Evolutionary conservation across 1,140 invertebrate species (phyloP), one percentile per base, ranked within the genome.

Genomic region (Ephestia elutella): DNA sequence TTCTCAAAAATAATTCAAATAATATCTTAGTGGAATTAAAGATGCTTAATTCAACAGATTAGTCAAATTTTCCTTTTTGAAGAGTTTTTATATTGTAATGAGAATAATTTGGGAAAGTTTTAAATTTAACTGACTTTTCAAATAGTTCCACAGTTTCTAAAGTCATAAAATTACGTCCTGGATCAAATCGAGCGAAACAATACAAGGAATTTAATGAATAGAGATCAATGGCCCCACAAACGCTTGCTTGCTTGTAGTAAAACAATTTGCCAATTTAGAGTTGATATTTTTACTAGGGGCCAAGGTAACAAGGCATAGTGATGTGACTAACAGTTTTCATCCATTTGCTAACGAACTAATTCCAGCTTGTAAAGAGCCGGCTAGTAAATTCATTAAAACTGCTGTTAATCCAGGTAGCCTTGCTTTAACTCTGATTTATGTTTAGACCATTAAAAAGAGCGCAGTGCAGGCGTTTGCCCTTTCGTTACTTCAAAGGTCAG

Each of bases 211-310:
- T 17, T 5, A 17, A 49, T 19, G 17, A 20, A 20, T 50, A 50
- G 20, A 19, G 49, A 20, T 50, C 49, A 50, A 50, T 18, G 49
- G 38, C 15, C 38, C 2, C 50, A 25, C 50, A n/a, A 53, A 50
- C 15, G 20, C 18, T 38, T 20, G 49, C 60, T 56, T 65, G 62
- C 71, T 58, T 61, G 69, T 68, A 60, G 65, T 63, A 58, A 74
- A 65, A 73, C 73, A 71, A 70, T 70, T 70, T 74, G 69, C 63
- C 70, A 74, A 75, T 73, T 73, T 61, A 55, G 35, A 57, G 56
- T 38, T 60, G 59, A 44, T 62, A 35, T 21, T 57, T 51, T 63
- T 38, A 62, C 59, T 28, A 54, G 50, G 53, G 50, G 19, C 19
- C 50, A 25, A 25, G 20, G 19, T 25, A 25, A 21, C 20, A 25